Evolutionary conservation across 2,113 vertebrate species (phyloP), one percentile per base, ranked within the genome.

Genomic region (Erythrocercus mccallii): DNA sequence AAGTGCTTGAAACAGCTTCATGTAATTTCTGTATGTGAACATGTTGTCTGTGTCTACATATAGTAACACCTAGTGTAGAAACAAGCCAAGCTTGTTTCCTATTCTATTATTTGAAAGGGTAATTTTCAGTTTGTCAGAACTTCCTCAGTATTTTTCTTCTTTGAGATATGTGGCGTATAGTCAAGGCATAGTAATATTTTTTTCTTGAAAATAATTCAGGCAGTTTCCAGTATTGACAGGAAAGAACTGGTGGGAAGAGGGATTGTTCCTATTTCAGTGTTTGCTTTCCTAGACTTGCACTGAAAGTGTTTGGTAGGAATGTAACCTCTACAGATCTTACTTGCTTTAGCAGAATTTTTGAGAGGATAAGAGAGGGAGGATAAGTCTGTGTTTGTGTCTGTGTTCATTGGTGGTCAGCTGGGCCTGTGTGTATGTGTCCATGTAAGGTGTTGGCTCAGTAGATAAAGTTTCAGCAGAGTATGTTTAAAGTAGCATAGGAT

Each of bases 231-330:
- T 73, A 64, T 28, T 78, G 35, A 42, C 15, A 13, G 17, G 11
- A 20, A 23, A 21, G 33, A 64, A 17, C 6, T 25, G 12, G 0
- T 1, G 8, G 33, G 3, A 10, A 12, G 6, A 15, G 13, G 6
- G 3, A n/a, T 89, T 54, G 12, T 76, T 70, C 20, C 19, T 84
- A 22, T 15, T 86, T 37, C 37, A 77, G 6, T 69, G 19, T 48
- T 71, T 51, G 5, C 51, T 81, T 38, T 76, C 45, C 20, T 65
- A 45, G 24, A 5, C 7, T 70, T 88, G 69, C 25, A 22, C 8
- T 71, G 38, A 5, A 53, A 22, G 5, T 31, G 7, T 33, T 88
- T 44, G 12, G 14, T 80, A 38, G 45, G 27, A 79, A 21, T 56
- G 23, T 35, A 24, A 28, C 58, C 10, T 61, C 6, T 69, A 21